Evolutionary conservation across 2,888 invertebrate species (phyloP).

Genomic region (Diplolepis rosae): DNA sequence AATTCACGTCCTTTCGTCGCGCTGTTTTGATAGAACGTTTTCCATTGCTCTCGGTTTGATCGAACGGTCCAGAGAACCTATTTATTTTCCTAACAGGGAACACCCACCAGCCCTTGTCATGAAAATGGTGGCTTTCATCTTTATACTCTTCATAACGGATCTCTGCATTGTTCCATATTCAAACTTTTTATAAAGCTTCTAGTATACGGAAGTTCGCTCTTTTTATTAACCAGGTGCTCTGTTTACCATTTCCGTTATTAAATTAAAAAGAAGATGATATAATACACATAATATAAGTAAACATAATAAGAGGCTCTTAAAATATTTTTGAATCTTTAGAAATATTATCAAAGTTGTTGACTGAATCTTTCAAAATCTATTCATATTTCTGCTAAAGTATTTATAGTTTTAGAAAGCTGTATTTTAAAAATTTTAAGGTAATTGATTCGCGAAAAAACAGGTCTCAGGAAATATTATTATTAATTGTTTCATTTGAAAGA

Average conservation of each 20-base stretch:
- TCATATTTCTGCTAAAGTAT: too few species aligned
- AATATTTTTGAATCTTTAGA: neutral
- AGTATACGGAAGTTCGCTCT: conserved; percentile 28
- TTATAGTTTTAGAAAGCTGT: too few species aligned
- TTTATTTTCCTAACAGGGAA: conserved; percentile 63
- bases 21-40: conserved; percentile 61
- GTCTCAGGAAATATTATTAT: too few species aligned
- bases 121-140: conserved; percentile 26
- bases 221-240: conserved; percentile 4
- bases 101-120: conserved; percentile 28
- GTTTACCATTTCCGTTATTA: neutral
- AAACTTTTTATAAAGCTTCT: conserved; percentile 12
- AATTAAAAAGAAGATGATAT: neutral
- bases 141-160: conserved; percentile 20
- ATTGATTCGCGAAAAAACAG: too few species aligned
- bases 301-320: neutral
- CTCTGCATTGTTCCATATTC: conserved; percentile 13
- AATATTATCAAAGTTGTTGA: too few species aligned
- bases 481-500: too few species aligned
- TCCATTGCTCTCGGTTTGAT: conserved; percentile 45
- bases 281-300: neutral
- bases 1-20: conserved; percentile 49
- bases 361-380: too few species aligned
- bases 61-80: conserved; percentile 48
- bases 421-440: too few species aligned